Conservation (phyloP, 2,888 invertebrate species). For the Noctua comes region DNA sequence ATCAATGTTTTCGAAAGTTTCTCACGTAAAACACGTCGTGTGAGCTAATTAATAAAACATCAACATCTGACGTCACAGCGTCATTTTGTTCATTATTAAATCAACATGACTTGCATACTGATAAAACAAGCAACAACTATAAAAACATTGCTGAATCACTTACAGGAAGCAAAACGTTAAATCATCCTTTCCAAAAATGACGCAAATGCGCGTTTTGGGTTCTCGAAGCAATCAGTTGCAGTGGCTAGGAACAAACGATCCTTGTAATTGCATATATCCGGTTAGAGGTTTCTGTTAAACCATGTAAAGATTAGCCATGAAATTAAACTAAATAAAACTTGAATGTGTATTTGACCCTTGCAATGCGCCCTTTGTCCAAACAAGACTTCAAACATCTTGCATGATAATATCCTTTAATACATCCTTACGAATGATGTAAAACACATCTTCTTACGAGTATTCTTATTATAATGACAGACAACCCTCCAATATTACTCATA, state of each 20-base stretch:
- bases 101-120: background rate
- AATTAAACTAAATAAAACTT: background rate
- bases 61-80: conserved; percentile 31
- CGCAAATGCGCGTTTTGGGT: background rate
- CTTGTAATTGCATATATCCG: background rate
- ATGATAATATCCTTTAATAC: background rate
- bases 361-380: background rate
- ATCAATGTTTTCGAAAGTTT: conserved; percentile 30
- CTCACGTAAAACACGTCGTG: conserved; percentile 33
- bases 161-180: too few relatives aligned
- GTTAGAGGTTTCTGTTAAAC: background rate
- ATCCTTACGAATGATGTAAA: background rate
- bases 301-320: background rate
- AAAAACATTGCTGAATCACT: background rate
- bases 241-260: background rate
- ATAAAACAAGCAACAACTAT: background rate
- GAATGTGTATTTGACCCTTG: background rate
- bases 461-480: background rate
- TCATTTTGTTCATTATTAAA: conserved; percentile 12
- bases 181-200: background rate
- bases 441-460: background rate
- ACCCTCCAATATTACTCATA: conserved; percentile 14
- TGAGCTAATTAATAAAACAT: conserved; percentile 32
- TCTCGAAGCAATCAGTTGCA: background rate
- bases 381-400: background rate